A percentile compares a stretch with the other conserved stretches of the same genome.
These are phyloP conservation scores for Chironomus striatipennis DNA, from an alignment of 1,140 invertebrate species.

Conservation along the genomic window DNA sequence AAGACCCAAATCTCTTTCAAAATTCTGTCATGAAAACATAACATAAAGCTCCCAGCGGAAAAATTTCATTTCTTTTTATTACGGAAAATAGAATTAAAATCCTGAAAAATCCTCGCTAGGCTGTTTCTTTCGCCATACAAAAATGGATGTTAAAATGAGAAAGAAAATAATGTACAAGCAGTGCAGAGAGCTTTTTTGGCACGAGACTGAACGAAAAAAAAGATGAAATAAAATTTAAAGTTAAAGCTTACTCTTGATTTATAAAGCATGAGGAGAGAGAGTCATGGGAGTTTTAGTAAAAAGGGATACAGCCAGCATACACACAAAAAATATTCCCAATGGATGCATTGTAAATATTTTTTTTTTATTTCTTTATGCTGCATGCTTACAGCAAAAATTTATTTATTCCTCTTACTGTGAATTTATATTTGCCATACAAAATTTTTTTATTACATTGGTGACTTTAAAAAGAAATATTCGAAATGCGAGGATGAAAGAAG, in stretches of 20 bases:
- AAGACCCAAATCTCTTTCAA: no score
- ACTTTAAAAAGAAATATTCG: background rate
- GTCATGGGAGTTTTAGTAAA: background rate
- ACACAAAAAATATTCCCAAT: background rate
- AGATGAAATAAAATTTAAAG: background rate
- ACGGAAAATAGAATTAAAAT: no score
- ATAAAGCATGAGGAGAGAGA: background rate
- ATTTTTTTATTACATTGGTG: background rate
- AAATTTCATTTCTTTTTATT: no score
- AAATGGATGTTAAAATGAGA: no score
- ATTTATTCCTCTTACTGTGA: background rate
- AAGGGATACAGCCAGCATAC: background rate
- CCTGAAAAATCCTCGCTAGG: no score
- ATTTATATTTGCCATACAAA: no score
- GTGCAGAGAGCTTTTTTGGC: background rate
- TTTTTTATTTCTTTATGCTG: background rate
- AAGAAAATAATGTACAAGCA: no score
- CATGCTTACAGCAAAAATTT: background rate
- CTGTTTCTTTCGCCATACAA: no score
- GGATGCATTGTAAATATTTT: constrained; percentile 13
- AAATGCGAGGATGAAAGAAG: background rate
- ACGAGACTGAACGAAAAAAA: background rate
- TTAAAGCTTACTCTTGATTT: constrained; percentile 13
- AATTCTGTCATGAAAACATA: no score
- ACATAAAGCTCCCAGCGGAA: no score